Evolutionary conservation across 2,797 vertebrate species (phyloP), one percentile per base, ranked within the genome.

Genomic region (Scolopax bukidnonensis): DNA sequence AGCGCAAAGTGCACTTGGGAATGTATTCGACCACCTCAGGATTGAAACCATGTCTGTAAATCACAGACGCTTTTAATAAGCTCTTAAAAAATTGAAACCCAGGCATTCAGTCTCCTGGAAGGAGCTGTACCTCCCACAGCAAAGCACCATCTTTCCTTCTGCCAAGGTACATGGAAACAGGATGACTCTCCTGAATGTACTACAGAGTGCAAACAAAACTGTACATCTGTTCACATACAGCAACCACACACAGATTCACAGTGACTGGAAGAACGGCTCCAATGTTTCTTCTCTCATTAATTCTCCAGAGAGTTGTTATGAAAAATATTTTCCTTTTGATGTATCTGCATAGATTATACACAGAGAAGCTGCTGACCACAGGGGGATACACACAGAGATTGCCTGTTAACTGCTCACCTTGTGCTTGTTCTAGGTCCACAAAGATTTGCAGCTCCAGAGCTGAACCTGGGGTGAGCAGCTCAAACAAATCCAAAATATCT

Each of bases 401-500:
- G 69, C 32, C 69, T 78, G 36, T 60, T 93, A 68, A 57, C 24
- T 1, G 3, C 50, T 81, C 30, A 12, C 56, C 30, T 33, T 17
- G 40, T 0, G 0, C 81, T 81, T 91, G 24, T 16, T 83, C 76
- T 57, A 59, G 30, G 75, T 65, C 33, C 81, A 54, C 47, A 71
- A 33, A 81, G 80, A 36, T 67, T 16, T 90, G 67, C 61, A 79
- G 73, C 43, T 57, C 61, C 61, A 16, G 85, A 87, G 24, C 47
- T 94, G 86, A 90, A 64, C 50, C 48, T 6, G 2, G 33, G 80
- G 80, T 73, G 16, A 94, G 51, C 7, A 2, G 73, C 74, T 96
- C 92, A 96, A 91, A 88, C 54, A 82, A 93, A 89, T 84, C 83
- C 80, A 90, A 92, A 8, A 76, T 73, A 80, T 78, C 80, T 28